phyloP scores from a whole-genome alignment of 2,113 vertebrate genomes.

The Dascyllus trimaculatus region DNA sequence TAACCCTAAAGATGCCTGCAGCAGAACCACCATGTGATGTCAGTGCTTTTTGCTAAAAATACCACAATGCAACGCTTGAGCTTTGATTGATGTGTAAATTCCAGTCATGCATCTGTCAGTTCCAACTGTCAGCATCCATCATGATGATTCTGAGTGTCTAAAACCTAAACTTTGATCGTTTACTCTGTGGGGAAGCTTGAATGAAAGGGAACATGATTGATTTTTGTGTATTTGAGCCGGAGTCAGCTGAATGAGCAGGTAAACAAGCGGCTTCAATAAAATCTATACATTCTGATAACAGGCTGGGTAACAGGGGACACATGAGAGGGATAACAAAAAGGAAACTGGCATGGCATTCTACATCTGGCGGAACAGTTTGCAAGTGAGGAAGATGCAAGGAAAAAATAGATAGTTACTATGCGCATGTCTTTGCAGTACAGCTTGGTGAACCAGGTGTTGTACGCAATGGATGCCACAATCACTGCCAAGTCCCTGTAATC shows the following conservation, averaged over 20 bases:
- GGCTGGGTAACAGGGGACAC: neutral
- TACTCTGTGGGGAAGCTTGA: neutral
- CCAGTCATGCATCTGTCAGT: neutral
- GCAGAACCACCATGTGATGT: too few relatives aligned
- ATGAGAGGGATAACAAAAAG: neutral
- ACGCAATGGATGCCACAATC: conserved; percentile 93
- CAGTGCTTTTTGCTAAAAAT: too few relatives aligned
- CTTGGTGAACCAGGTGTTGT: conserved; percentile 95
- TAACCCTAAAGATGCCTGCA: too few relatives aligned
- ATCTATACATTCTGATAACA: conserved; percentile 14
- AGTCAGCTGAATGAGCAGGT: conserved; percentile 5
- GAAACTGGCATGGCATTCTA: neutral
- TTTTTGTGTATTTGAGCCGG: conserved; percentile 3
- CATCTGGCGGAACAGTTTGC: conserved; percentile 29
- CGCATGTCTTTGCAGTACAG: conserved; percentile 93
- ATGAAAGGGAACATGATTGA: neutral
- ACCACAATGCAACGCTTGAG: too few relatives aligned
- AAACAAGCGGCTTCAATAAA: conserved; percentile 4
- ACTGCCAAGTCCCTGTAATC: conserved; percentile 90
- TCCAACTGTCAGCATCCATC: neutral
- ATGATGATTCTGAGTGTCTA: neutral
- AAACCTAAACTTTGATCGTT: too few relatives aligned
- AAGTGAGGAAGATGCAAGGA: neutral
- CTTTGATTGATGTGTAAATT: conserved; percentile 5
- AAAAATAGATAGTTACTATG: conserved; percentile 84